Evolutionary conservation across 2,797 vertebrate species (phyloP), one percentile per base, ranked within the genome.

Genomic region (Sebastes kiyomatsui): DNA sequence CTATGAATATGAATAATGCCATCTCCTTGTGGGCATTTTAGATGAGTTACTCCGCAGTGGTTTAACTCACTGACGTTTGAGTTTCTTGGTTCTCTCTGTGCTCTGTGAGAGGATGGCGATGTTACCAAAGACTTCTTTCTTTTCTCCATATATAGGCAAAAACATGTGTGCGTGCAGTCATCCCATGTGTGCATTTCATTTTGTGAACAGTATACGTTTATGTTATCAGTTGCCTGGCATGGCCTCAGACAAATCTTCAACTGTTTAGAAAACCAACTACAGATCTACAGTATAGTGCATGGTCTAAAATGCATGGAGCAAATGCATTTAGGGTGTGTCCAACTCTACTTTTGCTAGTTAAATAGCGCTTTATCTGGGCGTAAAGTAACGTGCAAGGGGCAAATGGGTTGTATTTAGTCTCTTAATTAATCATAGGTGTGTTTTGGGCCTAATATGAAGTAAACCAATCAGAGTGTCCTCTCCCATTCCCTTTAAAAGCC

Each of bases 1-100:
- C 91, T 90, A 92, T 93, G 92, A 93, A 93, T 94, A 94, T 94
- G 92, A 94, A 91, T 93, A 92, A 92, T 87, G 84, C 86, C 85
- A 73, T 90, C 81, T 92, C 92, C 93, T 94, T 58, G 89, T 90
- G 88, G 92, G 93, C 92, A 94, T 94, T 92, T 92, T 88, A 91
- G 92, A 92, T 91, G 93, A 90, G 90, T 90, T 92, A 88, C 92
- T 93, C 87, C 60, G 32, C 87, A 77, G 88, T 81, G 90, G 88
- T 90, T 92, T 87, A 90, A 89, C 85, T 87, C 84, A 89, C 87
- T 89, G 91, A 91, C 79, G 78, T 91, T 90, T 90, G 86, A 88
- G 67, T 91, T 93, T 80, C 84, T 86, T 77, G 75, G 67, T 83
- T 90, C 72, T 88, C 80, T 79, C 59, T 14, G 38, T 79, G 75